Conservation (phyloP, 2,797 vertebrate species). For the Miichthys miiuy region DNA sequence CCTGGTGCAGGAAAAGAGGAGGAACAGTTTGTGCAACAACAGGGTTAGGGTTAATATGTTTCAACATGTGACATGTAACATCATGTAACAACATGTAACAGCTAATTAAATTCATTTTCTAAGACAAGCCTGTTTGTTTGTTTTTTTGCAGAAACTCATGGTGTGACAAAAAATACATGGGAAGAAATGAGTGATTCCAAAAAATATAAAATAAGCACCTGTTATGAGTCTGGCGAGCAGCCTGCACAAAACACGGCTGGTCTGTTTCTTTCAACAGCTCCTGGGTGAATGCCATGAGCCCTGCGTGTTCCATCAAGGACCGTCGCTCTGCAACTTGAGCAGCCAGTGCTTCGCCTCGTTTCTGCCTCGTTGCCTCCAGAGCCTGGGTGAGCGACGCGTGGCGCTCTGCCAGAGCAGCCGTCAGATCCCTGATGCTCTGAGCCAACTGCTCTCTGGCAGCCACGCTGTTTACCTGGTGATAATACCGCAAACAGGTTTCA, state of each 20-base stretch:
- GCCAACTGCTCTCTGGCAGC: constrained; percentile 93
- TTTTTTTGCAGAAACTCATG: not conserved
- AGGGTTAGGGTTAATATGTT: no score
- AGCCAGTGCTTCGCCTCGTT: constrained; percentile 87
- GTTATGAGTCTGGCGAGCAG: constrained; percentile 92
- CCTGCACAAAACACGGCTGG: constrained; percentile 94
- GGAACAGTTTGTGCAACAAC: not conserved
- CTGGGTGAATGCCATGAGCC: constrained; percentile 93
- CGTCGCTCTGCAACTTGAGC: constrained; percentile 91
- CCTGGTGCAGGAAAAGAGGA: constrained; percentile 73
- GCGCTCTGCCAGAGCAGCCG: constrained; percentile 90
- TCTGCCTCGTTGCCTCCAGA: constrained; percentile 90
- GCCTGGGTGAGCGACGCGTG: constrained; percentile 87
- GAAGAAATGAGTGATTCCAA: not conserved
- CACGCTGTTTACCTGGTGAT: constrained; percentile 89
- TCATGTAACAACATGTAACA: no score
- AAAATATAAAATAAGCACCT: constrained; percentile 81
- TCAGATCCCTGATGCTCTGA: constrained; percentile 91
- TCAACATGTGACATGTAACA: no score
- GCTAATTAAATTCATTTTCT: not conserved
- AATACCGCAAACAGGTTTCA: constrained; percentile 20
- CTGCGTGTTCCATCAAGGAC: constrained; percentile 92
- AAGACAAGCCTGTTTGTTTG: not conserved
- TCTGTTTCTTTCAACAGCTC: constrained; percentile 96
- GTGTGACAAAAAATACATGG: not conserved